Base-by-base conservation (phyloP, 30 jellyfish, hydroid and myxozoan genomes). In the Hydractinia echinata region DNA sequence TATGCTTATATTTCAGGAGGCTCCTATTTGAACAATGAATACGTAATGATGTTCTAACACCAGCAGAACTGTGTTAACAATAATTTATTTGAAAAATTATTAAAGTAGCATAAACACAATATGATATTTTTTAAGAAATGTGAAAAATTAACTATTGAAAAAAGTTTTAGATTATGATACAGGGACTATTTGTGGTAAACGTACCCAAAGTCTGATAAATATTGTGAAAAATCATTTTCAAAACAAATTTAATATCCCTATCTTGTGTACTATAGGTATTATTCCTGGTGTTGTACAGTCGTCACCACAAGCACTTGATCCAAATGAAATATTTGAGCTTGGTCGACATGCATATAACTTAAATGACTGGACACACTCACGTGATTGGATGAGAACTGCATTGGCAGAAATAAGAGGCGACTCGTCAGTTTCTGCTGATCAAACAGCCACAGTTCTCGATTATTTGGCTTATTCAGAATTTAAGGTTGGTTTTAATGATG, bases 301-400 rank as follows among this genome's bases (percentile, higher is more conserved):
- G 51, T 60, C 91, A 11, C 82, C 76, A 8, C 87, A 61, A 50
- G 4, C 85, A 5, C 90, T 92, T 14, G 81, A 87, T 6, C 67
- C 84, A 18, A 76, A 69, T 54, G 98, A 92, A 20, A 79, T 92
- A 61, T 92, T 20, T 92, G 98, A 87, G 79, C 95, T 92, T 67
- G 98, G 98, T 19, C 90, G 73, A 56, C 96, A 86, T 74, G 98
- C 98, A 7, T 92, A 92, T 76, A 86, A 69, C 13, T 20, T 67
- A 55, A 77, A 87, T 52, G 96, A 92, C 66, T 92, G 95, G 95
- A 76, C 61, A 54, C 95, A 86, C 52, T 79, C 98, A 9, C 82
- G 76, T 54, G 98, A 95, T 10, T 92, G 98, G 98, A 81, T 92
- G 96, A 86, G 84, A 8, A 95, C 94, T 5, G 94, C 96, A 39